Conservation (phyloP, 2,888 invertebrate genomes). For the Leistus spinibarbis region DNA sequence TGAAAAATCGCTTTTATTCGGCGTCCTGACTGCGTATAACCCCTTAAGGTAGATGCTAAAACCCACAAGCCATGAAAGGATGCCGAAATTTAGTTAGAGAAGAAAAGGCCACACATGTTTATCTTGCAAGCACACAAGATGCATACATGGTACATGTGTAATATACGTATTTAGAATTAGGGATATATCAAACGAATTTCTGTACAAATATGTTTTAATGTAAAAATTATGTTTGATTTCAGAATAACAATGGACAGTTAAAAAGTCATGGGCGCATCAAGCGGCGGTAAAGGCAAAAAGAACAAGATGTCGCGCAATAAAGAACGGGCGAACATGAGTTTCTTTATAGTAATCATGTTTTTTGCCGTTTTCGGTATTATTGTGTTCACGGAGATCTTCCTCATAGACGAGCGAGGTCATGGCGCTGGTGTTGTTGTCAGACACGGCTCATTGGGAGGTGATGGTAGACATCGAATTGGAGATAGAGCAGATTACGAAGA, state of each 20-base stretch:
- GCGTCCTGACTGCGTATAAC: no score
- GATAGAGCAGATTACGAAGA: constrained; percentile 74
- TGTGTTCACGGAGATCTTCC: constrained; percentile 82
- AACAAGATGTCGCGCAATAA: constrained; percentile 60
- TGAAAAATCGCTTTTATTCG: no score
- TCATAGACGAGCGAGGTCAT: constrained; percentile 68
- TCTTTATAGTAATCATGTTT: constrained; percentile 89
- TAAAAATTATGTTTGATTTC: no score
- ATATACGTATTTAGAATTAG: no score
- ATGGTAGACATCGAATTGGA: constrained; percentile 59
- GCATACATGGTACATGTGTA: no score
- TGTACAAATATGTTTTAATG: no score
- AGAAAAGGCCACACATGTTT: no score
- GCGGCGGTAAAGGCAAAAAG: constrained; percentile 24
- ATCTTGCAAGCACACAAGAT: no score
- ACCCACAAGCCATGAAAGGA: no score
- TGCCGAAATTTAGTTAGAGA: no score
- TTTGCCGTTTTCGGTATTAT: constrained; percentile 88
- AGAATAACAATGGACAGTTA: background rate
- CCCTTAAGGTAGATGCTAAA: no score
- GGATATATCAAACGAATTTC: no score
- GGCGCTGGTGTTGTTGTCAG: constrained; percentile 61
- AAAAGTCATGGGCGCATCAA: constrained; percentile 20
- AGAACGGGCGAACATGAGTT: constrained; percentile 86
- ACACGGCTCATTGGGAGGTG: constrained; percentile 61